Base-by-base conservation (phyloP, 2,113 vertebrate genomes). In the Ibidorhyncha struthersii region DNA sequence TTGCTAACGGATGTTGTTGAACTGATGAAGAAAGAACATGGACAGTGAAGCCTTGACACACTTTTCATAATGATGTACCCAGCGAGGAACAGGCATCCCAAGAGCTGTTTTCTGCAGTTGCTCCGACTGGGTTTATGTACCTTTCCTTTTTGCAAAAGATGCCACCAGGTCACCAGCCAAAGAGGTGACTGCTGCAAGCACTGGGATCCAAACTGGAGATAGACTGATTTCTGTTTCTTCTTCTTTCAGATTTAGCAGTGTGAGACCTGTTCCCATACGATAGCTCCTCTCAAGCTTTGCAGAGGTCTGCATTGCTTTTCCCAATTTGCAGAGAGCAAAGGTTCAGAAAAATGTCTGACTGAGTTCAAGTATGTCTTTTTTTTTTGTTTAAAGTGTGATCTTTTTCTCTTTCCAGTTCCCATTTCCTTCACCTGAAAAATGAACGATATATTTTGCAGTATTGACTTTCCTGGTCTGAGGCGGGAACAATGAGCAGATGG, bases 1-100 rank as follows among this genome's bases (percentile, higher is more conserved):
- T 1, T 84, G 21, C 21, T 82, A 86, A 78, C 0, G 0, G 52
- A 59, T 0, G 0, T 36, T 61, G 18, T 56, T 40, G 55, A 77
- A n/a, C 40, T 7, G 52, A 41, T 81, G 19, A 85, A 78, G 56
- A 66, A 82, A 53, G 45, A 89, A 36, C 7, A 3, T 0, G 0
- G 5, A 34, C 5, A 84, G 11, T 0, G 1, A 74, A 85, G 43
- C 10, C n/a, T 55, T 65, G 27, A 53, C 69, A 65, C 7, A 3
- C 4, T 65, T 81, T 86, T 81, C 19, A 13, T 76, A 65, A 29
- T 30, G 14, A 56, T 15, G 14, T 36, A 49, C 6, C 4, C 78
- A 59, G 7, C 1, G 2, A 78, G 32, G 80, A 71, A 67, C 3
- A 74, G 20, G 9, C 13, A 49, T 40, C 8, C 17, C 36, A 87